phyloP scores from a whole-genome alignment of 2,888 invertebrate genomes.

The Drosophila nr. medialis region DNA sequence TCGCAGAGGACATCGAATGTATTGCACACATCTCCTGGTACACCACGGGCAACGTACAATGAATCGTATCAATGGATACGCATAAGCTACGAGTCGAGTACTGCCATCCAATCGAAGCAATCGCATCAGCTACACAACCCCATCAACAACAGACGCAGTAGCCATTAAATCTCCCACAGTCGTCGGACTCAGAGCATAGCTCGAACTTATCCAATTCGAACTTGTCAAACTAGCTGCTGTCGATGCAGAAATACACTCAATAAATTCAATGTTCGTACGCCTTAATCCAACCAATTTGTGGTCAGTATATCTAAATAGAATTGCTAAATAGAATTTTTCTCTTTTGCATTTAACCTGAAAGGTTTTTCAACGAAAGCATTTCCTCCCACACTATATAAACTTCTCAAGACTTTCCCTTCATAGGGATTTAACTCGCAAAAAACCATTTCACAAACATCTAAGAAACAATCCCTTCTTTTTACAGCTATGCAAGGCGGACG shows the following conservation, averaged over 20 bases:
- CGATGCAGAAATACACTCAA: too few species aligned
- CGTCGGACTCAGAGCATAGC: slow-evolving; percentile 70
- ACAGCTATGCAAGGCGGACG: slow-evolving; percentile 93
- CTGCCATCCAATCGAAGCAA: slow-evolving; percentile 59
- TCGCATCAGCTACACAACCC: slow-evolving; percentile 57
- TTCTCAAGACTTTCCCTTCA: background rate
- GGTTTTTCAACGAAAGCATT: background rate
- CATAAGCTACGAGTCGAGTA: slow-evolving; percentile 91
- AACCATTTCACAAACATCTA: background rate
- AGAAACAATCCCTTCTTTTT: background rate
- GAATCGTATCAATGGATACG: slow-evolving; percentile 97
- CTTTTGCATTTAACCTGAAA: background rate
- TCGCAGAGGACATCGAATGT: slow-evolving; percentile 94
- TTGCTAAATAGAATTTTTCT: background rate
- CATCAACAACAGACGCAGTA: slow-evolving; percentile 56
- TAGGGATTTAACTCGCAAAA: background rate
- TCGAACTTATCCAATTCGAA: slow-evolving; percentile 1
- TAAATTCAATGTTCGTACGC: too few species aligned
- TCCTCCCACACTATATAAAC: too few species aligned
- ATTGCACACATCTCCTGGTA: slow-evolving; percentile 99
- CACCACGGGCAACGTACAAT: slow-evolving; percentile 97
- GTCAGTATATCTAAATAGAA: background rate
- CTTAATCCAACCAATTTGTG: too few species aligned
- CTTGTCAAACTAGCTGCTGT: too few species aligned
- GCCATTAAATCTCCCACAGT: slow-evolving; percentile 50